Percentiles rank a stretch among this genome's conserved stretches.
Conservation (phyloP, 1,140 invertebrate species). For the Bombyx mandarina region DNA sequence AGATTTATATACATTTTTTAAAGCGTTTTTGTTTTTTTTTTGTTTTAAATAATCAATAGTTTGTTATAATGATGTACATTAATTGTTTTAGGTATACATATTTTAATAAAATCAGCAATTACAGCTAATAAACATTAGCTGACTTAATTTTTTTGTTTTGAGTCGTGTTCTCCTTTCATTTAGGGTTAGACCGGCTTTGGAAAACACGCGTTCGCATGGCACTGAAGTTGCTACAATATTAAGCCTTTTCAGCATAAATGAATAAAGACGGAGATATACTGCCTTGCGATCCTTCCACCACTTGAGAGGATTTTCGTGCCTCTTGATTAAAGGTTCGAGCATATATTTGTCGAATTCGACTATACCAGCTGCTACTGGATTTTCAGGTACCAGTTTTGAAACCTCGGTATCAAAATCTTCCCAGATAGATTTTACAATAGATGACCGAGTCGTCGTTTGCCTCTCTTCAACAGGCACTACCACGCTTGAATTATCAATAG, state of each 20-base stretch:
- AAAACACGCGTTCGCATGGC: conserved; percentile 19
- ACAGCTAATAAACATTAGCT: conserved; percentile 9
- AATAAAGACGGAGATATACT: conserved; percentile 9
- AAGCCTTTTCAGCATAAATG: conserved; percentile 9
- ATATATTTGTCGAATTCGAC: conserved; percentile 13
- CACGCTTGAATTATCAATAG: not conserved
- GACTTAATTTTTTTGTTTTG: conserved; percentile 13
- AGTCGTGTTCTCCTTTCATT: conserved; percentile 15
- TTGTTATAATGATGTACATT: not conserved
- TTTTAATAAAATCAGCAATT: conserved; percentile 11
- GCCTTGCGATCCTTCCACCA: conserved; percentile 13
- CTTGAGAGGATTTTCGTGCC: conserved; percentile 5
- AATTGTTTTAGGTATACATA: conserved; percentile 6
- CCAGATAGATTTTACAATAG: conserved; percentile 1
- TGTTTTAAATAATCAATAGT: not conserved
- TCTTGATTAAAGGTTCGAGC: conserved; percentile 10
- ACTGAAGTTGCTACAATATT: conserved; percentile 16
- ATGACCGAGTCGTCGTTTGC: not conserved
- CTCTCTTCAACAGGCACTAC: not conserved
- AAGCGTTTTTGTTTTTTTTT: too few relatives aligned
- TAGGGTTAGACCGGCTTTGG: conserved; percentile 11
- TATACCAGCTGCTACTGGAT: conserved; percentile 10
- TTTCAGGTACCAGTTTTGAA: conserved; percentile 1
- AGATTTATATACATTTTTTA: too few relatives aligned
- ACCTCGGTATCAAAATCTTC: not conserved